Percentiles rank a stretch among this genome's conserved stretches.
Evolutionary conservation across 2,113 vertebrate genomes (phyloP).

Genomic region (Nothoprocta pentlandii): DNA sequence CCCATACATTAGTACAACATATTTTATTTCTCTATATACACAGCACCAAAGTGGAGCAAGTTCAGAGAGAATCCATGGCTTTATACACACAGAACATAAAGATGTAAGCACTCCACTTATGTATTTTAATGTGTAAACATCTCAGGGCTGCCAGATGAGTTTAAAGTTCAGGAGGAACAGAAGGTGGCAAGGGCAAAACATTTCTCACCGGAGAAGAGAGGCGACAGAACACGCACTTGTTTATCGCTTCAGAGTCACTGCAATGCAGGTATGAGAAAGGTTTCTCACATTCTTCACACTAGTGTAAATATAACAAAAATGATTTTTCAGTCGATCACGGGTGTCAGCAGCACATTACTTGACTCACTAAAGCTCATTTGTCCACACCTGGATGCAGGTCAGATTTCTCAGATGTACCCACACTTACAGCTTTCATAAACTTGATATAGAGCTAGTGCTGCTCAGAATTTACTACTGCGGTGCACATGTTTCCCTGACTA

Average conservation of each 20-base stretch:
- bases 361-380: neutral
- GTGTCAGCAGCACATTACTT: neutral
- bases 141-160: neutral
- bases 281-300: slow-evolving; percentile 71
- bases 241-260: neutral
- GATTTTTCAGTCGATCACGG: neutral
- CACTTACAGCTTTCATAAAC: fast-evolving
- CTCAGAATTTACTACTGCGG: neutral
- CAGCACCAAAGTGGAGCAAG: neutral
- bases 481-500: neutral
- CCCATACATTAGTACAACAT: neutral
- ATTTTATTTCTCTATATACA: neutral
- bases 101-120: neutral
- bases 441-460: neutral
- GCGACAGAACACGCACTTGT: slow-evolving; percentile 66
- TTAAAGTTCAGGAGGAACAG: neutral
- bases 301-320: neutral
- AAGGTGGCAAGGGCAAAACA: neutral
- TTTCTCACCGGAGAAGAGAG: neutral
- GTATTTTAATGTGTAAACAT: neutral
- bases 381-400: neutral
- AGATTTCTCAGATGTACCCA: neutral
- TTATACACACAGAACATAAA: neutral
- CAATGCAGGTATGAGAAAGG: slow-evolving; percentile 51
- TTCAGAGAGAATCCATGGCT: neutral